Conservation (phyloP, 2,888 invertebrate species). For the Torymus tubicola region DNA sequence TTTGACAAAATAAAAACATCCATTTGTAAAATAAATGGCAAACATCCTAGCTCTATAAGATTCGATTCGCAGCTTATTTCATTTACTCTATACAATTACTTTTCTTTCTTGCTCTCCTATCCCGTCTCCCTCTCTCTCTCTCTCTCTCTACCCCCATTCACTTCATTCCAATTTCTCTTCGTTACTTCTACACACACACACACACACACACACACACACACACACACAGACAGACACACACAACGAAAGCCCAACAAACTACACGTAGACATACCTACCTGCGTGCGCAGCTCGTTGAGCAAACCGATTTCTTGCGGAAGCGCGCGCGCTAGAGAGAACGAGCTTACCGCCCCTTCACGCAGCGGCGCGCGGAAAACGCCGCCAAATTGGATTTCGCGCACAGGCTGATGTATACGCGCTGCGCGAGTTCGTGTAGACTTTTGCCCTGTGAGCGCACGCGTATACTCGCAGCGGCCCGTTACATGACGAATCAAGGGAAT, state of each 20-base stretch:
- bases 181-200: background rate
- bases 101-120: conserved; percentile 1
- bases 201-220: too few species aligned
- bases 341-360: conserved; percentile 6
- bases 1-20: too few species aligned
- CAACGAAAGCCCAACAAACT: too few species aligned
- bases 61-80: too few species aligned
- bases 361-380: conserved; percentile 26
- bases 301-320: conserved; percentile 29
- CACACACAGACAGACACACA: too few species aligned
- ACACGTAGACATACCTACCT: background rate
- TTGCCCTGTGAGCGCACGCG: conserved; percentile 2
- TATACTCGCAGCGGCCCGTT: background rate
- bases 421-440: conserved; percentile 27
- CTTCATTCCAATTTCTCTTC: background rate
- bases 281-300: conserved; percentile 1
- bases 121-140: background rate
- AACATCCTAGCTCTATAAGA: too few species aligned
- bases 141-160: background rate
- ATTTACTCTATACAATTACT: background rate
- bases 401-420: conserved; percentile 10
- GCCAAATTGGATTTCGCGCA: conserved; percentile 44
- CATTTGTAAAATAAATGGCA: too few species aligned
- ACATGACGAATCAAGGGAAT: conserved; percentile 42
- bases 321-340: background rate